phyloP scores from a whole-genome alignment of 2,797 vertebrate species.

The Acanthornis magna region DNA sequence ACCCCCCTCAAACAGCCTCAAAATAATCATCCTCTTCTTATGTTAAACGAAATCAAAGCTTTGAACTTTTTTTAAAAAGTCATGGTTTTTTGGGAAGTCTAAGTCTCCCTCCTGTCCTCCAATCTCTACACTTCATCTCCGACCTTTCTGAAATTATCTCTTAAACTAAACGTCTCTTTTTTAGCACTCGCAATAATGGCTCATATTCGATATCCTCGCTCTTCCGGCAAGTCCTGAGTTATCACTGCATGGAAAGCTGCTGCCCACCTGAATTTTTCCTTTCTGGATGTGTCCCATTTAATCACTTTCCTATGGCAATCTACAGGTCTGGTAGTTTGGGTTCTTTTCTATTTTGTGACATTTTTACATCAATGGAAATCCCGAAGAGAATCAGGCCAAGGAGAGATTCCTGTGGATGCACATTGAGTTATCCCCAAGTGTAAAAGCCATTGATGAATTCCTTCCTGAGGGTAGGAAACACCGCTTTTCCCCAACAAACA shows the following conservation, averaged over 20 bases:
- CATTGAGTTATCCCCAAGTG: not conserved
- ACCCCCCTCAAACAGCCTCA: not conserved
- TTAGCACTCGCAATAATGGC: not conserved
- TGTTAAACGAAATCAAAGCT: not conserved
- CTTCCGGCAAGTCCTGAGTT: not conserved
- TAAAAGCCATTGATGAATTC: not conserved
- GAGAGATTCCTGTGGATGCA: not conserved
- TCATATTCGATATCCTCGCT: rapidly evolving
- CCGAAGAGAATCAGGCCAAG: not conserved
- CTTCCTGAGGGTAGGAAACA: not conserved
- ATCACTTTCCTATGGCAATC: not conserved
- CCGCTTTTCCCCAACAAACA: not conserved
- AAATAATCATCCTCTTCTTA: not conserved
- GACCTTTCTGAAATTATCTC: not conserved
- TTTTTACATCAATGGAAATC: not conserved
- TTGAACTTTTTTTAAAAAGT: not conserved
- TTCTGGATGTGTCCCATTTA: not conserved
- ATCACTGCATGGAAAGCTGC: not conserved
- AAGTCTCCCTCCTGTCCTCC: not conserved
- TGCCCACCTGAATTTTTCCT: not conserved
- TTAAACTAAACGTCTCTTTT: not conserved
- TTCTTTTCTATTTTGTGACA: not conserved
- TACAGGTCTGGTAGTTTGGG: not conserved
- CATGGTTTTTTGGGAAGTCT: not conserved
- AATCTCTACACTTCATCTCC: not conserved